These are phyloP conservation scores for Pharmacophagus antenor DNA, from an alignment of 2,888 invertebrate species.

Conservation along the genomic window DNA sequence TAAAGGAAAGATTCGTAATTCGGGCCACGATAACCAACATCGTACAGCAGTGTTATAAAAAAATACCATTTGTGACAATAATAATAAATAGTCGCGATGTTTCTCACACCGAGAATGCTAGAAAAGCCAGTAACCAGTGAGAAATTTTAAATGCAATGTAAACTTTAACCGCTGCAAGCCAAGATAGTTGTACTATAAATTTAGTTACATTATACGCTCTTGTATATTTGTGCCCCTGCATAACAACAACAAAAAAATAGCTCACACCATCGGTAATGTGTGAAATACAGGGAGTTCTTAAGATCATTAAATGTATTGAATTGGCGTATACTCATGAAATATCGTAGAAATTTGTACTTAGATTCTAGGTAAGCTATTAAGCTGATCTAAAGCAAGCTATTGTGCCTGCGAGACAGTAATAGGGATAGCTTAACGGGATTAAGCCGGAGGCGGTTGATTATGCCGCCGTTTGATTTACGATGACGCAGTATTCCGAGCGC, in stretches of 20 bases:
- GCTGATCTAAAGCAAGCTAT: slow-evolving; percentile 58
- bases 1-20: not conserved
- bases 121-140: not conserved
- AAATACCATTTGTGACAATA: not conserved
- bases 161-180: not conserved
- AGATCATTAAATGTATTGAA: not conserved
- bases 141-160: not conserved
- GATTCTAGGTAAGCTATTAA: slow-evolving; percentile 43
- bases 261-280: not conserved
- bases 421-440: slow-evolving; percentile 73
- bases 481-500: slow-evolving; percentile 57
- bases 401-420: slow-evolving; percentile 69
- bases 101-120: not conserved
- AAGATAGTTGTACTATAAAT: not conserved
- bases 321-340: not conserved
- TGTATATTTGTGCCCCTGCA: too few relatives aligned
- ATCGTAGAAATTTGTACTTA: slow-evolving; percentile 35
- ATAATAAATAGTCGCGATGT: not conserved
- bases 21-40: not conserved
- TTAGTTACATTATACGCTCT: not conserved
- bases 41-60: slow-evolving; percentile 30
- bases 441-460: slow-evolving; percentile 71
- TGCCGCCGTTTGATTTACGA: slow-evolving; percentile 75
- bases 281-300: too few relatives aligned
- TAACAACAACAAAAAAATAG: too few relatives aligned